Percentiles rank a stretch among this genome's conserved stretches.
These are phyloP conservation scores for Paelopatides confundens DNA, from an alignment of 53 echinoderm and acorn worm genomes.

Conservation along the genomic window DNA sequence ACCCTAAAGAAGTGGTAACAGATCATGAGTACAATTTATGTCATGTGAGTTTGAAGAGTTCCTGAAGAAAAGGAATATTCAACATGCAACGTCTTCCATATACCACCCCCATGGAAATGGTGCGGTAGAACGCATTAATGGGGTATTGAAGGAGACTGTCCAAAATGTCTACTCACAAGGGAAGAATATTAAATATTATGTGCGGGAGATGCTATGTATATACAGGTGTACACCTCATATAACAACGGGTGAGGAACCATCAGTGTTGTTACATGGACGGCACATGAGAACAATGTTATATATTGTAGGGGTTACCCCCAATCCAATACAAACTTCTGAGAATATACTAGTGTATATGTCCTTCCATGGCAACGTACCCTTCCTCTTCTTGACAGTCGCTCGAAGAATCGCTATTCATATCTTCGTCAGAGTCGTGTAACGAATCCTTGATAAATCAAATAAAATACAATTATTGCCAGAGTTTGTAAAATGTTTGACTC, in stretches of 20 bases:
- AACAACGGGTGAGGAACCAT: neutral
- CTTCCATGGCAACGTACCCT: too few species aligned
- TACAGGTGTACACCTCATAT: slow-evolving; percentile 24
- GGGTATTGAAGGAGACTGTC: neutral
- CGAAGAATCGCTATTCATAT: too few species aligned
- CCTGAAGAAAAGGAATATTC: neutral
- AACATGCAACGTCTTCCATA: neutral
- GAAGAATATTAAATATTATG: neutral
- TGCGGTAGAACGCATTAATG: neutral
- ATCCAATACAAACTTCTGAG: slow-evolving; percentile 39
- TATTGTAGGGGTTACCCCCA: slow-evolving; percentile 15
- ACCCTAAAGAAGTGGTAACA: slow-evolving; percentile 8
- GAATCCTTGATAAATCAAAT: too few species aligned
- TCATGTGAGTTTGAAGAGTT: slow-evolving; percentile 36
- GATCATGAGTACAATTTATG: slow-evolving; percentile 11
- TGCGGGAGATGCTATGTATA: neutral
- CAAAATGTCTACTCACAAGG: neutral
- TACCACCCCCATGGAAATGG: slow-evolving; percentile 30
- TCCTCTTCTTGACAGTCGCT: too few species aligned
- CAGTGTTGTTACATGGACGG: neutral
- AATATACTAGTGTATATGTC: too few species aligned
- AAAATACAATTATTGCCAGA: too few species aligned
- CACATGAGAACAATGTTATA: neutral
- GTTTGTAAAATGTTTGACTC: too few species aligned
- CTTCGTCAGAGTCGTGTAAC: too few species aligned